Evolutionary conservation across 1,140 invertebrate genomes (phyloP).

Genomic region (Aphidius gifuensis): DNA sequence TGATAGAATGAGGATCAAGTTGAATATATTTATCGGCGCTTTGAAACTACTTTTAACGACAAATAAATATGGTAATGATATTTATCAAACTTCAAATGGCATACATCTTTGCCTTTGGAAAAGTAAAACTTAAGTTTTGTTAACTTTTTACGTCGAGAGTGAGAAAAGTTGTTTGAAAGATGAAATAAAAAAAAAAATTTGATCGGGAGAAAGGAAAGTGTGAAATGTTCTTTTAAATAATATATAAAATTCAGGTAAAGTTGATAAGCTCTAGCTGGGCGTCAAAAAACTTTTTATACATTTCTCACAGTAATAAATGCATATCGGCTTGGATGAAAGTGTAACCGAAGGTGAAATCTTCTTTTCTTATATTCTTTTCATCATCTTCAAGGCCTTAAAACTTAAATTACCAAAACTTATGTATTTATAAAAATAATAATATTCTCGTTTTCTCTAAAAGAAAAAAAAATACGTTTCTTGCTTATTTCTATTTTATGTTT

Average conservation of each 20-base stretch:
- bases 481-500: too few relatives aligned
- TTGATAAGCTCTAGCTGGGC: slow-evolving; percentile 48
- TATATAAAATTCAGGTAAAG: slow-evolving; percentile 51
- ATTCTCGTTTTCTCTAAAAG: too few relatives aligned
- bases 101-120: slow-evolving; percentile 40
- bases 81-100: slow-evolving; percentile 47
- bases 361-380: slow-evolving; percentile 31
- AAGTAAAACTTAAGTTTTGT: slow-evolving; percentile 42
- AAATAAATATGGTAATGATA: slow-evolving; percentile 53
- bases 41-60: slow-evolving; percentile 36
- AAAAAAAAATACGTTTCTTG: too few relatives aligned
- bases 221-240: slow-evolving; percentile 50
- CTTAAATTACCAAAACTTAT: slow-evolving; percentile 9
- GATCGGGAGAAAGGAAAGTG: slow-evolving; percentile 24
- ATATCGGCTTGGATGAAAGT: slow-evolving; percentile 53
- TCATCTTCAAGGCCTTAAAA: slow-evolving; percentile 37
- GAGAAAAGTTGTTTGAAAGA: slow-evolving; percentile 28
- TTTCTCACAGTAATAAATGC: slow-evolving; percentile 57
- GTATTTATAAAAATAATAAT: too few relatives aligned
- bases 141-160: slow-evolving; percentile 35
- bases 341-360: slow-evolving; percentile 46
- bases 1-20: slow-evolving; percentile 11
- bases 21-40: slow-evolving; percentile 20
- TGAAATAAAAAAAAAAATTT: slow-evolving; percentile 30
- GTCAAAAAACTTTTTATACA: slow-evolving; percentile 54